phyloP scores from a whole-genome alignment of 2,888 invertebrate species.

The Ethmia dodecea region DNA sequence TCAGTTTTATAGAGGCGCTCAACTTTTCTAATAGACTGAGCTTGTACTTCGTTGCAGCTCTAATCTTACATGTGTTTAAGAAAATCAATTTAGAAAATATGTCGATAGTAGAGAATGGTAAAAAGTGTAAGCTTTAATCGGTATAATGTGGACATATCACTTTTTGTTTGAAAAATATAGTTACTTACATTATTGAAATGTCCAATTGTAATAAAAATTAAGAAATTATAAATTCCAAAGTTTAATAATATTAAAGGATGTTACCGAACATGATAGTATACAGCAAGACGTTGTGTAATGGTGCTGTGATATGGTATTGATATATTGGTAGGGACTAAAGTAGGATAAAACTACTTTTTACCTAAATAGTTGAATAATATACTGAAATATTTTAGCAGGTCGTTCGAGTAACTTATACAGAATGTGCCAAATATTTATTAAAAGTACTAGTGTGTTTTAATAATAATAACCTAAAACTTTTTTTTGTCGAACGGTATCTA shows the following conservation, averaged over 20 bases:
- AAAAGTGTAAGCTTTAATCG: constrained; percentile 54
- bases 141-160: constrained; percentile 56
- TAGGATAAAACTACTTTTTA: constrained; percentile 31
- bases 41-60: too few species aligned
- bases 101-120: too few species aligned
- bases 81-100: too few species aligned
- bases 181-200: too few species aligned
- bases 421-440: constrained; percentile 39
- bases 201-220: constrained; percentile 40
- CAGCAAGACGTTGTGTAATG: constrained; percentile 47
- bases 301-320: constrained; percentile 62
- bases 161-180: too few species aligned
- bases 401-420: constrained; percentile 20
- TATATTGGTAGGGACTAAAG: constrained; percentile 35
- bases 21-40: too few species aligned
- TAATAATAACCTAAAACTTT: too few species aligned
- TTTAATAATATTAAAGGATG: constrained; percentile 29
- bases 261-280: constrained; percentile 40
- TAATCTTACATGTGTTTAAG: too few species aligned
- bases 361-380: constrained; percentile 26
- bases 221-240: constrained; percentile 25
- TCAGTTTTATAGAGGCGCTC: too few species aligned
- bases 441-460: too few species aligned
- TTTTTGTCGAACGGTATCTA: too few species aligned
- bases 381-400: constrained; percentile 17